phyloP scores from a whole-genome alignment of 1,140 invertebrate species.

The Rhizoglyphus robini region DNA sequence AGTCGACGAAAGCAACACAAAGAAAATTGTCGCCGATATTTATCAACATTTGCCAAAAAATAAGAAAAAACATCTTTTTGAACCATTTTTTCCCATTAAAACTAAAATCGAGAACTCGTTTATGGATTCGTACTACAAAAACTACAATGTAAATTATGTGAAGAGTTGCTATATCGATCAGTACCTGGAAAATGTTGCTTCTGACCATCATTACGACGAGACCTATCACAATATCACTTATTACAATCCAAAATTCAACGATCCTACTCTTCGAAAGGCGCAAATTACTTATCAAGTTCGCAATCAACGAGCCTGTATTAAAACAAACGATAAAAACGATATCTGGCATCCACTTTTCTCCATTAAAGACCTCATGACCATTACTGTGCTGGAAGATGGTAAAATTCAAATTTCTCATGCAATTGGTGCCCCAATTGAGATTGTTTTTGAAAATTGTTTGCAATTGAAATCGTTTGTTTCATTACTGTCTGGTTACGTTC shows the following conservation, averaged over 20 bases:
- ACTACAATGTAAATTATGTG: slow-evolving; percentile 42
- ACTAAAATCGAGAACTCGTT: neutral
- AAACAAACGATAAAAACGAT: neutral
- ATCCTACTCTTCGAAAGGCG: slow-evolving; percentile 38
- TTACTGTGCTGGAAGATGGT: slow-evolving; percentile 49
- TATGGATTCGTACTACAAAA: slow-evolving; percentile 1
- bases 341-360: slow-evolving; percentile 55
- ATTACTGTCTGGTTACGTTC: slow-evolving; percentile 70
- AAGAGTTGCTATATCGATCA: slow-evolving; percentile 38
- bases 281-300: slow-evolving; percentile 10
- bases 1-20: slow-evolving; percentile 44
- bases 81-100: neutral
- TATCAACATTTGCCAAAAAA: neutral
- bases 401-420: slow-evolving; percentile 55
- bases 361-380: slow-evolving; percentile 62
- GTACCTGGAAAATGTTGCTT: slow-evolving; percentile 65
- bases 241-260: slow-evolving; percentile 37
- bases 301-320: slow-evolving; percentile 1
- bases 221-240: slow-evolving; percentile 47
- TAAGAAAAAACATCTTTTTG: neutral
- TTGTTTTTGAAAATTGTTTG: slow-evolving; percentile 47
- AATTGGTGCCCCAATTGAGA: slow-evolving; percentile 54
- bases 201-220: slow-evolving; percentile 28
- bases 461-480: slow-evolving; percentile 64
- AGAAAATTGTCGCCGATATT: neutral